phyloP scores from a whole-genome alignment of 2,888 invertebrate genomes.

The Caenorhabditis wallacei region DNA sequence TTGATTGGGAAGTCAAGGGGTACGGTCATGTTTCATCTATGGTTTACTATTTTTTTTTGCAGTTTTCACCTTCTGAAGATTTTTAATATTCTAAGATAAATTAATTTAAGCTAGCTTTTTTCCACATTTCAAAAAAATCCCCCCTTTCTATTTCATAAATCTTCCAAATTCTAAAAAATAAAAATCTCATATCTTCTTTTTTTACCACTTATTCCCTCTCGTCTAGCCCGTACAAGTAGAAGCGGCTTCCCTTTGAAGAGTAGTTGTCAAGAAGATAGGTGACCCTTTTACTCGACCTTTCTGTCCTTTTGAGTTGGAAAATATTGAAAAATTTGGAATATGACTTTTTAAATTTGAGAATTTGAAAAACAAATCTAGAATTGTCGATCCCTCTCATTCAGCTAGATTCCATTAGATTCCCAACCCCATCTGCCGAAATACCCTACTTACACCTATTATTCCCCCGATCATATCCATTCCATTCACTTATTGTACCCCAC shows the following conservation, averaged over 20 bases:
- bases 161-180: neutral
- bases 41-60: too few relatives aligned
- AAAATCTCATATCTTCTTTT: neutral
- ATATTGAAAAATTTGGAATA: too few relatives aligned
- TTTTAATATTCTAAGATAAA: too few relatives aligned
- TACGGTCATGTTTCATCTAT: neutral
- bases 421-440: neutral
- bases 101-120: too few relatives aligned
- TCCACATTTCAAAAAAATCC: too few relatives aligned
- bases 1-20: neutral
- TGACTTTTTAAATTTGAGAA: too few relatives aligned
- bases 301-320: neutral
- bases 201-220: neutral
- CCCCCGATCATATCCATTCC: neutral
- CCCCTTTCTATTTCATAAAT: neutral
- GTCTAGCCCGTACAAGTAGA: neutral
- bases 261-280: conserved; percentile 11
- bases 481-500: neutral
- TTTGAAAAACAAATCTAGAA: too few relatives aligned
- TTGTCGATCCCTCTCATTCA: too few relatives aligned
- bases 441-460: neutral
- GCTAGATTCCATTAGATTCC: too few relatives aligned
- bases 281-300: conserved; percentile 6
- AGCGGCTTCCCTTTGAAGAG: neutral
- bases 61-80: neutral